Percentiles rank a stretch among this genome's conserved stretches.
phyloP scores from a whole-genome alignment of 1,140 invertebrate species.

The Musca vetustissima region DNA sequence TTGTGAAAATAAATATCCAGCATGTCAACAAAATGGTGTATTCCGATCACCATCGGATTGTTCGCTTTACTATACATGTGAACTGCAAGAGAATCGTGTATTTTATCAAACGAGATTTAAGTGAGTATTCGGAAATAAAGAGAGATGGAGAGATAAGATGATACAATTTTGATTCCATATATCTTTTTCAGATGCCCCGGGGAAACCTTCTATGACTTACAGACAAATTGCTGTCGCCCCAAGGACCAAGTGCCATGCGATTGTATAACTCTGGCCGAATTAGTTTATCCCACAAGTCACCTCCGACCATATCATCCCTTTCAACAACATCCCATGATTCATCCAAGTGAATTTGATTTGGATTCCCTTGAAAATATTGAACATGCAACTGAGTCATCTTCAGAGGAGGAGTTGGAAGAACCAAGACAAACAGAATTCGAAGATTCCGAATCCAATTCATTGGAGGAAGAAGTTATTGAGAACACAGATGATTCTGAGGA shows the following conservation, averaged over 20 bases:
- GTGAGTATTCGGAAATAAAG: slow-evolving; percentile 34
- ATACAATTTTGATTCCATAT: not conserved
- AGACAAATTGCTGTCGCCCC: slow-evolving; percentile 36
- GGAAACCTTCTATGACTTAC: slow-evolving; percentile 38
- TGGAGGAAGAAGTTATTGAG: not conserved
- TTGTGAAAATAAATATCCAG: slow-evolving; percentile 48
- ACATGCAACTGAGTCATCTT: slow-evolving; percentile 21
- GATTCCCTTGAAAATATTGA: slow-evolving; percentile 17
- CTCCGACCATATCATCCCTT: not conserved
- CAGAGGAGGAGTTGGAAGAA: slow-evolving; percentile 8
- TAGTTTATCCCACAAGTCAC: slow-evolving; percentile 33
- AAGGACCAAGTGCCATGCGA: slow-evolving; percentile 34
- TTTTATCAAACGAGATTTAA: slow-evolving; percentile 53
- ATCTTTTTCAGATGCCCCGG: slow-evolving; percentile 40
- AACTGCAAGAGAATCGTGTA: slow-evolving; percentile 37
- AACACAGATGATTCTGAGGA: not conserved
- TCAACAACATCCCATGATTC: not conserved
- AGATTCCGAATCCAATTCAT: not conserved
- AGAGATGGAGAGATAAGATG: not conserved
- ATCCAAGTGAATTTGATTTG: not conserved
- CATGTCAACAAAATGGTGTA: slow-evolving; percentile 45
- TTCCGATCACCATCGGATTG: slow-evolving; percentile 53
- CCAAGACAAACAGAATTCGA: not conserved
- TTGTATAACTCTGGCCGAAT: slow-evolving; percentile 29
- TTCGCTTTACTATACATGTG: slow-evolving; percentile 54